Evolutionary conservation across 2,888 invertebrate species (phyloP).

Genomic region (Napeogenes inachia): DNA sequence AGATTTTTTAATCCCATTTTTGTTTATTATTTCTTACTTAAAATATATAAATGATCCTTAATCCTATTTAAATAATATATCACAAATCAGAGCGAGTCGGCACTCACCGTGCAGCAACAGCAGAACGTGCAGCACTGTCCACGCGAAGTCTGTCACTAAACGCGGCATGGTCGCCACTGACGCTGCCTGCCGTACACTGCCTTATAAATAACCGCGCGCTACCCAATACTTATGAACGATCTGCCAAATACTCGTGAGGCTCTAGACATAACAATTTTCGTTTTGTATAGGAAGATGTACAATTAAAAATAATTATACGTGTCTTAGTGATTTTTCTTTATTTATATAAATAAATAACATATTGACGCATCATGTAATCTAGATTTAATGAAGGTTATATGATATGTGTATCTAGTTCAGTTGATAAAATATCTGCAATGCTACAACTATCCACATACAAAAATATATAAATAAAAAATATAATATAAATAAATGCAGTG

Average conservation of each 20-base stretch:
- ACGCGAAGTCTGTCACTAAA: constrained; percentile 19
- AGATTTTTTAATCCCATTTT: neutral
- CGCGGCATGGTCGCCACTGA: constrained; percentile 17
- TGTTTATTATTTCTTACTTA: neutral
- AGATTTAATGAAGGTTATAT: too few species aligned
- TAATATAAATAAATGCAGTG: too few species aligned
- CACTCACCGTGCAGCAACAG: constrained; percentile 24
- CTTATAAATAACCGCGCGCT: constrained; percentile 18
- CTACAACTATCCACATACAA: too few species aligned
- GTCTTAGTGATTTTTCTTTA: too few species aligned
- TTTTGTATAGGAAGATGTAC: too few species aligned
- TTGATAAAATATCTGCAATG: too few species aligned
- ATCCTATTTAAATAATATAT: neutral
- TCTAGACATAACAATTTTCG: too few species aligned
- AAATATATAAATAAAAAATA: too few species aligned
- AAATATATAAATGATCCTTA: neutral
- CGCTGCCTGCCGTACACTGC: constrained; percentile 12
- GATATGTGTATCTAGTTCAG: too few species aligned
- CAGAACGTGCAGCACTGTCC: constrained; percentile 9
- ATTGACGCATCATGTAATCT: too few species aligned
- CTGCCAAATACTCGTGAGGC: neutral
- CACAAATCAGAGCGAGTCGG: neutral
- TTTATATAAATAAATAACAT: too few species aligned
- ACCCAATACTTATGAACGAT: neutral
- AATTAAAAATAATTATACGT: too few species aligned